Evolutionary conservation across 2,797 vertebrate genomes (phyloP).

Genomic region (Cirrhinus mrigala): DNA sequence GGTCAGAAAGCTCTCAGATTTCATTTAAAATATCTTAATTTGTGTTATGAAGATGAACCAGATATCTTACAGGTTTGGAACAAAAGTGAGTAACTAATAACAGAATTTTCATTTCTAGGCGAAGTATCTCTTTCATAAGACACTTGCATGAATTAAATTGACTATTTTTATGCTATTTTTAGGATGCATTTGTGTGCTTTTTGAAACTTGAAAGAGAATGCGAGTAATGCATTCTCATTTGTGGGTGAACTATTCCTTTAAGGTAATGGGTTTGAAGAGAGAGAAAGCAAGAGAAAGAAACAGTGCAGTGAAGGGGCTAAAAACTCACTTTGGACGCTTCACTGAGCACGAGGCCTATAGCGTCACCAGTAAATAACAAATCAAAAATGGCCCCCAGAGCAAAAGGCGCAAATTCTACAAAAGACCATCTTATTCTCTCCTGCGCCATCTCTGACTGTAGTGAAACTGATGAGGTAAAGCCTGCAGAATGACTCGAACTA

Average conservation of each 20-base stretch:
- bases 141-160: not conserved
- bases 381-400: slow-evolving; percentile 60
- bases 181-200: not conserved
- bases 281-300: not conserved
- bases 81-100: no score
- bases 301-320: not conserved
- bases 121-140: not conserved
- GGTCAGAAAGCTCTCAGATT: no score
- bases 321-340: slow-evolving; percentile 1
- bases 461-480: not conserved
- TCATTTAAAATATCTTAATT: no score
- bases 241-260: not conserved
- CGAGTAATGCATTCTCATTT: not conserved
- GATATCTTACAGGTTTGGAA: no score
- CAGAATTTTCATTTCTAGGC: no score
- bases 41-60: no score
- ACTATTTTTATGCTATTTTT: not conserved
- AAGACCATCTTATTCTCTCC: not conserved
- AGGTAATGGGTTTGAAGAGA: not conserved
- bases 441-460: slow-evolving; percentile 8
- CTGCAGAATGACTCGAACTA: slow-evolving; percentile 9
- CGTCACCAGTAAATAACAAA: not conserved
- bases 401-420: slow-evolving; percentile 13
- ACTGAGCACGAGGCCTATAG: slow-evolving; percentile 13
- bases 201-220: not conserved